These are phyloP conservation scores for Saccopteryx bilineata DNA, from an alignment of 2,113 vertebrate species.

Conservation along the genomic window DNA sequence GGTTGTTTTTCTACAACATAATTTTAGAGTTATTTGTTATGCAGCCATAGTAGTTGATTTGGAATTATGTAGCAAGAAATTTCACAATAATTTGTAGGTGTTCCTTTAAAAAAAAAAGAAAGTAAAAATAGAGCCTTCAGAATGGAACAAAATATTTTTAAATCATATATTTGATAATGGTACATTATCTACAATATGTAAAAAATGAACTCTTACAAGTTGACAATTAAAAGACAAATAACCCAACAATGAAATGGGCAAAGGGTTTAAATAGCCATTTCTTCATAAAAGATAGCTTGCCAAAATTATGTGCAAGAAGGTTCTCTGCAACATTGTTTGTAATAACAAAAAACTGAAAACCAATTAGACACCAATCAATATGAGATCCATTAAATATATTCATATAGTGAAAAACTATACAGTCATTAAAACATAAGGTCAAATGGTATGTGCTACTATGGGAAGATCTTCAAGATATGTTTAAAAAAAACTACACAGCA, in stretches of 20 bases:
- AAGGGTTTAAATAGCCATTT: neutral
- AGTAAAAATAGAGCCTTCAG: neutral
- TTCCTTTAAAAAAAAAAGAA: neutral
- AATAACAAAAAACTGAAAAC: neutral
- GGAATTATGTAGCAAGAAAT: neutral
- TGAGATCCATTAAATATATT: neutral
- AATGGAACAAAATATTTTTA: neutral
- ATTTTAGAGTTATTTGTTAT: neutral
- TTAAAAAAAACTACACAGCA: neutral
- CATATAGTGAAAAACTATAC: neutral
- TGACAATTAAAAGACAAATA: neutral
- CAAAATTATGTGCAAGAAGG: neutral
- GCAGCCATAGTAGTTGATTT: neutral
- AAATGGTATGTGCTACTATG: neutral
- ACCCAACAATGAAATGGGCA: neutral
- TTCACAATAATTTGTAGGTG: neutral
- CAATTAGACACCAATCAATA: neutral
- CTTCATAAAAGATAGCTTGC: neutral
- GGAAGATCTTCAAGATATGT: neutral
- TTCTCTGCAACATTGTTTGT: neutral
- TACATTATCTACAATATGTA: neutral
- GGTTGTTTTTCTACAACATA: neutral
- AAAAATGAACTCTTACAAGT: neutral
- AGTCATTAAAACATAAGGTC: neutral
- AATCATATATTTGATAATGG: neutral